phyloP scores from a whole-genome alignment of 2,888 invertebrate genomes.

The Slavum lentiscoides region DNA sequence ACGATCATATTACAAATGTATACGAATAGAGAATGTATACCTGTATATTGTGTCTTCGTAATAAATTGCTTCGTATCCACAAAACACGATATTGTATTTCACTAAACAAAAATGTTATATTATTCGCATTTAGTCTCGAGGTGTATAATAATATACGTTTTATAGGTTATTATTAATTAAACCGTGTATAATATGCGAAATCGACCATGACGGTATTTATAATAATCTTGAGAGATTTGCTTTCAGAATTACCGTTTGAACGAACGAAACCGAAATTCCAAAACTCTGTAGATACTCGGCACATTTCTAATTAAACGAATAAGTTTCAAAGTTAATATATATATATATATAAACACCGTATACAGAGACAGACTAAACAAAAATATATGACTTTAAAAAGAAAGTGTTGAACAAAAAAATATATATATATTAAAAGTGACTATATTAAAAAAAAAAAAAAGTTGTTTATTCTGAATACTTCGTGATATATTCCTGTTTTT shows the following conservation, averaged over 20 bases:
- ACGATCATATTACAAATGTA: neutral
- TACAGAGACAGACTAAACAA: neutral
- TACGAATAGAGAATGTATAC: neutral
- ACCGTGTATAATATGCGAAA: neutral
- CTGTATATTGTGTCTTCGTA: neutral
- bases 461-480: too few species aligned
- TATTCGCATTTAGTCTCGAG: neutral
- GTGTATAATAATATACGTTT: neutral
- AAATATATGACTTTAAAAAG: too few species aligned
- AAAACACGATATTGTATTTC: too few species aligned
- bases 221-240: neutral
- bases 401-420: too few species aligned
- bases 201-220: neutral
- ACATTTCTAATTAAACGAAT: conserved; percentile 10
- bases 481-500: too few species aligned
- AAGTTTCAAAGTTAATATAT: neutral
- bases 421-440: too few species aligned
- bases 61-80: too few species aligned
- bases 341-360: neutral
- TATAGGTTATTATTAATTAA: neutral
- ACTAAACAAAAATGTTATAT: neutral
- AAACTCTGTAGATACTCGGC: neutral
- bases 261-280: neutral
- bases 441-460: too few species aligned
- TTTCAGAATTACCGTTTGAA: conserved; percentile 5